Conservation (phyloP, 2,113 vertebrate species). For the Trematomus loennbergii region DNA sequence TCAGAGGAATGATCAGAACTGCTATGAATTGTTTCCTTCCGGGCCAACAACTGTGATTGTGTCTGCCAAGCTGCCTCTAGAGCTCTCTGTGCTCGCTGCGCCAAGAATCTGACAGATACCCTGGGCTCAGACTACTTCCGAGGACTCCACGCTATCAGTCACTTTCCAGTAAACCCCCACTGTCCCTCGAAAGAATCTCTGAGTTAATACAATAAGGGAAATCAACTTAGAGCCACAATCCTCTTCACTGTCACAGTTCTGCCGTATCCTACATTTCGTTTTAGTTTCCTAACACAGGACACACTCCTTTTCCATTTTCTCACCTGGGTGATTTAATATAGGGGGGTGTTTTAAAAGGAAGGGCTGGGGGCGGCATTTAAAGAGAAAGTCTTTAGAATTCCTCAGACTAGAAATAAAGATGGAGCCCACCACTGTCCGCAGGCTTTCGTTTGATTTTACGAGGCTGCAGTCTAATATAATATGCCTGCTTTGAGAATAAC, state of each 20-base stretch:
- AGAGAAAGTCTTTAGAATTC: background rate
- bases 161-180: constrained; percentile 55
- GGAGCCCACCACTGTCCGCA: background rate
- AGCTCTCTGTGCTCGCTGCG: constrained; percentile 26
- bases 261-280: constrained; percentile 2
- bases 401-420: background rate
- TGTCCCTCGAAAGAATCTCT: constrained; percentile 8
- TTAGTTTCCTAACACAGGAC: background rate
- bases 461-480: background rate
- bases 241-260: background rate
- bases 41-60: background rate
- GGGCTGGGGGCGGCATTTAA: background rate
- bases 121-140: constrained; percentile 57
- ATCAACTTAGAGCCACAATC: constrained; percentile 13
- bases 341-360: background rate
- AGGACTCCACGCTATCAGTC: constrained; percentile 53
- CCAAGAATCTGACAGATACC: constrained; percentile 58
- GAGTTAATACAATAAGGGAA: constrained; percentile 28
- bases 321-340: constrained; percentile 4
- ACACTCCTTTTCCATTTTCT: background rate
- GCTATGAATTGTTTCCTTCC: constrained; percentile 5
- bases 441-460: constrained; percentile 6
- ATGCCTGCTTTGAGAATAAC: background rate
- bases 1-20: too few relatives aligned
- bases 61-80: background rate